phyloP scores from a whole-genome alignment of 2,797 vertebrate species.

The Semaprochilodus insignis region DNA sequence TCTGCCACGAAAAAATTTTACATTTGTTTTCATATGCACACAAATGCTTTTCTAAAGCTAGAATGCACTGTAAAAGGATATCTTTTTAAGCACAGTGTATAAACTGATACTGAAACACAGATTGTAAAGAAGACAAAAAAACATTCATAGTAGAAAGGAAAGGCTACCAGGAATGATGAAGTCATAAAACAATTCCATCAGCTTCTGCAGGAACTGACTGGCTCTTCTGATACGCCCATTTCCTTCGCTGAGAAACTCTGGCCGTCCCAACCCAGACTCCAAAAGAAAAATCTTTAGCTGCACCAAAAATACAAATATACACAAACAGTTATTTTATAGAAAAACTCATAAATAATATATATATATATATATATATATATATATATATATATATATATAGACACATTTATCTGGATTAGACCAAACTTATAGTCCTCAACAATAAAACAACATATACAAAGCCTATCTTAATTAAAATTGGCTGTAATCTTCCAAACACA shows the following conservation, averaged over 20 bases:
- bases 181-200: constrained; percentile 93
- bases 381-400: neutral
- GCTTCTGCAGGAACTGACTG: constrained; percentile 91
- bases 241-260: constrained; percentile 92
- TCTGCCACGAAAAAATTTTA: constrained; percentile 72
- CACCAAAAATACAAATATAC: neutral
- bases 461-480: too few species aligned
- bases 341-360: neutral
- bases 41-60: neutral
- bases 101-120: neutral
- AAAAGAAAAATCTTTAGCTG: constrained; percentile 93
- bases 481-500: too few species aligned
- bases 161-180: constrained; percentile 91
- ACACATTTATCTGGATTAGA: neutral
- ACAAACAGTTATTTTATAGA: neutral
- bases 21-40: neutral
- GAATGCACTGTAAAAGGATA: too few species aligned
- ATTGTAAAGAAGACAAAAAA: neutral
- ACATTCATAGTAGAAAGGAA: neutral
- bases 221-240: constrained; percentile 90
- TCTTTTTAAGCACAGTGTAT: too few species aligned
- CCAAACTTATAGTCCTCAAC: neutral
- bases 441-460: neutral
- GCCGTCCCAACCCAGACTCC: constrained; percentile 88
- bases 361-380: neutral